phyloP scores from a whole-genome alignment of 2,888 invertebrate species.

The Volucella inflata region DNA sequence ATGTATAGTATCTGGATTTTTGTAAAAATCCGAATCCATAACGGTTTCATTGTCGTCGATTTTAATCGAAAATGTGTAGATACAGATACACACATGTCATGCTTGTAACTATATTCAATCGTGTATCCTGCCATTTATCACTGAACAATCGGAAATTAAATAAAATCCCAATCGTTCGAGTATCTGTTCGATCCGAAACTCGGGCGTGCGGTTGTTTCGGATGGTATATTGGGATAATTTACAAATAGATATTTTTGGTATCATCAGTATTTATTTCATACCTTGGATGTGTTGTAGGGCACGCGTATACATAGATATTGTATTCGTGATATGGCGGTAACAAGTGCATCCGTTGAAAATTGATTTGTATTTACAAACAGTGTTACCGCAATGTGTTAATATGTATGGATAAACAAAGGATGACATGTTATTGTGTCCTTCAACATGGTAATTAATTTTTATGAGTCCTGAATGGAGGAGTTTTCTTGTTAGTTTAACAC shows the following conservation, averaged over 20 bases:
- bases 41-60: background rate
- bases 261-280: constrained; percentile 13
- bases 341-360: constrained; percentile 31
- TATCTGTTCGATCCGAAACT: constrained; percentile 1
- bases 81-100: background rate
- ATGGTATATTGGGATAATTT: background rate
- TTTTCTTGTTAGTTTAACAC: too few species aligned
- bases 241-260: constrained; percentile 17
- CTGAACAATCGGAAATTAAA: constrained; percentile 52
- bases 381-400: background rate
- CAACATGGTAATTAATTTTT: constrained; percentile 34
- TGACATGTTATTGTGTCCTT: constrained; percentile 41
- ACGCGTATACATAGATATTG: background rate
- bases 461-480: background rate
- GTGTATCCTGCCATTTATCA: constrained; percentile 17
- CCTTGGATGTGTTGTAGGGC: background rate
- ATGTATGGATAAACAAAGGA: constrained; percentile 31
- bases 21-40: background rate
- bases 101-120: background rate
- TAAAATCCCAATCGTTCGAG: constrained; percentile 1
- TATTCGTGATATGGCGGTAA: background rate
- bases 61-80: too few species aligned
- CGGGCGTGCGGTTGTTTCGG: background rate
- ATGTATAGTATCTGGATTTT: too few species aligned
- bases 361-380: constrained; percentile 41